Evolutionary conservation across 2,888 invertebrate species (phyloP).

Genomic region (Mongoloraphidia duomilia): DNA sequence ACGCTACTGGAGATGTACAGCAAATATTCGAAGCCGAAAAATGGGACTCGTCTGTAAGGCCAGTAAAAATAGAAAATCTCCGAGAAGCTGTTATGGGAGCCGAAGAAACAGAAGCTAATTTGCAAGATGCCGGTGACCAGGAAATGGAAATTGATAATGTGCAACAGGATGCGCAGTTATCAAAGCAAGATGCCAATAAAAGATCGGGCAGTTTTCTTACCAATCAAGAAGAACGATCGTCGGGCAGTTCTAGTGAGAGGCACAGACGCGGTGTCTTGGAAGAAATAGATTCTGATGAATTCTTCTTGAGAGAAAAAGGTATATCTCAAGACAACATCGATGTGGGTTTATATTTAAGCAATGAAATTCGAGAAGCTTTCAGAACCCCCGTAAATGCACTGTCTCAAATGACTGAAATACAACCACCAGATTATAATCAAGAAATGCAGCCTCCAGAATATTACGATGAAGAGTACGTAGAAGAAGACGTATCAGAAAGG

Average conservation of each 20-base stretch:
- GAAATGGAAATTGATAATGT: no score
- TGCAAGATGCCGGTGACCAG: no score
- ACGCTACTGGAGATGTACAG: no score
- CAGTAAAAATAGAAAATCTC: no score
- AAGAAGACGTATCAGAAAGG: conserved; percentile 20
- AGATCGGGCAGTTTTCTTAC: conserved; percentile 29
- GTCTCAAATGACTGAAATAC: conserved; percentile 36
- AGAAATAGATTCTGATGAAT: conserved; percentile 78
- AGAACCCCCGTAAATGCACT: conserved; percentile 50
- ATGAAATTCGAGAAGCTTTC: conserved; percentile 68
- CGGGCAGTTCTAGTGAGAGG: conserved; percentile 40
- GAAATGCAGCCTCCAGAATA: conserved; percentile 8
- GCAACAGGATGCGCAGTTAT: conserved; percentile 12
- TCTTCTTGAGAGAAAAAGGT: conserved; percentile 68
- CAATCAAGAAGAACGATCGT: conserved; percentile 40
- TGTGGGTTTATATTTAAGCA: conserved; percentile 59
- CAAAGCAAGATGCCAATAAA: background rate
- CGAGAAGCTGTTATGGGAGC: no score
- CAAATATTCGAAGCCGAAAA: no score
- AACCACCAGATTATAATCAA: conserved; percentile 15
- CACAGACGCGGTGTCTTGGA: conserved; percentile 55
- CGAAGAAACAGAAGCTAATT: no score
- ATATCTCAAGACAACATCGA: conserved; percentile 72
- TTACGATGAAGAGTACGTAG: conserved; percentile 15
- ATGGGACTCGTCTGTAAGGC: no score